Evolutionary conservation across 2,888 invertebrate species (phyloP), one percentile per base, ranked within the genome.

Genomic region (Sminthurinus aureus): DNA sequence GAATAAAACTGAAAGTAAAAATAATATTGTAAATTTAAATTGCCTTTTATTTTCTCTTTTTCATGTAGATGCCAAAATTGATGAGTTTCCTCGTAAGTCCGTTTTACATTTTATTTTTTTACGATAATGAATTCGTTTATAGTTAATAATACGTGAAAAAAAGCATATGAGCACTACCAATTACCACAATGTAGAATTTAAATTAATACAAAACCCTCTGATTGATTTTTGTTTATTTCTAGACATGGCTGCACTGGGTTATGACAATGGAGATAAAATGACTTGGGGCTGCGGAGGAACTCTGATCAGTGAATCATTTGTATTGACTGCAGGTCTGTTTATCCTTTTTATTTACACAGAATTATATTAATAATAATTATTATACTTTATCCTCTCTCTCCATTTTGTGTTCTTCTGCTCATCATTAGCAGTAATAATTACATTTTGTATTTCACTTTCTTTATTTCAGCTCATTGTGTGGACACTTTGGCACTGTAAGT

Each of bases 401-500:
- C 18, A 58, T 58, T 15, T 58, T 2, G 58, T 6, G 9, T 58
- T n/a, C n/a, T 58, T 58, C 18, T 0, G 9, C 1, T 6, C 2
- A 58, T 58, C 9, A 15, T 58, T 58, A 13, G n/a, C n/a, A n/a
- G n/a, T 15, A 11, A 18, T 13, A 9, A 86, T 12, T 83, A 88
- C 18, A 88, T 89, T 38, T 87, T 86, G 52, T 85, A 87, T 12
- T 76, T 83, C 4, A 88, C 82, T 84, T 84, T 89, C 12, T 77
- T 89, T 6, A 87, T 88, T 12, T 87, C 88, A 15, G 88, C 88
- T 15, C 88, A 88, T 76, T 88, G 88, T 73, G 77, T 84, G 22
- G 79, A 85, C 76, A 83, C 84, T 15, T 24, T 1, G 67, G 18
- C 11, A 24, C 75, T 50, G 58, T 75, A 64, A 83, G 79, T 58